Conservation (phyloP, 2,888 invertebrate species). For the Drosophila pseudotalamancana region DNA sequence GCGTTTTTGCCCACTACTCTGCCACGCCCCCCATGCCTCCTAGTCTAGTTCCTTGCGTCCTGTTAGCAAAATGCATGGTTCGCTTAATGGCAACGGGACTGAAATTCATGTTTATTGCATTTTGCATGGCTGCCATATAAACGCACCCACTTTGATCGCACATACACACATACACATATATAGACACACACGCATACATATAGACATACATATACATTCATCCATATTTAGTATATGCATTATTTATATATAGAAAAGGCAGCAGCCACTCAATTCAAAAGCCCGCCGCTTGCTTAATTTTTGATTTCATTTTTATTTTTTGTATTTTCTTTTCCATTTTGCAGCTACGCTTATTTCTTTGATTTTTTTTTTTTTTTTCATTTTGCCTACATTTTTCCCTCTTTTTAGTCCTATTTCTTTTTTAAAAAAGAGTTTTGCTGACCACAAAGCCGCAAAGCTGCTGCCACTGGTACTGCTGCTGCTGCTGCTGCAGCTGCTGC, state of each 20-base stretch:
- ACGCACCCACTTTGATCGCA: slow-evolving; percentile 25
- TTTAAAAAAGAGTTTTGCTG: slow-evolving; percentile 35
- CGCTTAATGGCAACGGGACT: slow-evolving; percentile 65
- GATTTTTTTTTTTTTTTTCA: slow-evolving; percentile 8
- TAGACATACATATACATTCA: neutral
- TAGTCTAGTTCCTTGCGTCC: slow-evolving; percentile 12
- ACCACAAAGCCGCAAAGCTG: slow-evolving; percentile 59
- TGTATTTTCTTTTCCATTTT: neutral
- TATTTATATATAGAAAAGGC: neutral
- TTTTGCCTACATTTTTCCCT: neutral
- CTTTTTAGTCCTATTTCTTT: slow-evolving; percentile 1
- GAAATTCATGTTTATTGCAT: slow-evolving; percentile 69
- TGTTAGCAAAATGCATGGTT: slow-evolving; percentile 58
- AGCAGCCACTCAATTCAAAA: slow-evolving; percentile 28
- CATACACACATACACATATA: slow-evolving; percentile 1
- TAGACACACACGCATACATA: neutral
- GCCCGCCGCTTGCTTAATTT: slow-evolving; percentile 53
- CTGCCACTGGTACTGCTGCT: neutral
- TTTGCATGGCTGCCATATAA: slow-evolving; percentile 50
- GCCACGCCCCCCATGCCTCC: slow-evolving; percentile 2
- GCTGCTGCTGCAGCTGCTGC: slow-evolving; percentile 21
- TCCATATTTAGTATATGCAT: neutral
- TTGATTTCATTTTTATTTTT: slow-evolving; percentile 28
- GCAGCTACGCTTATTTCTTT: no score
- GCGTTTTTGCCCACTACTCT: slow-evolving; percentile 36